Conservation (phyloP, 2,113 vertebrate genomes). For the Genyomyrus donnyi region DNA sequence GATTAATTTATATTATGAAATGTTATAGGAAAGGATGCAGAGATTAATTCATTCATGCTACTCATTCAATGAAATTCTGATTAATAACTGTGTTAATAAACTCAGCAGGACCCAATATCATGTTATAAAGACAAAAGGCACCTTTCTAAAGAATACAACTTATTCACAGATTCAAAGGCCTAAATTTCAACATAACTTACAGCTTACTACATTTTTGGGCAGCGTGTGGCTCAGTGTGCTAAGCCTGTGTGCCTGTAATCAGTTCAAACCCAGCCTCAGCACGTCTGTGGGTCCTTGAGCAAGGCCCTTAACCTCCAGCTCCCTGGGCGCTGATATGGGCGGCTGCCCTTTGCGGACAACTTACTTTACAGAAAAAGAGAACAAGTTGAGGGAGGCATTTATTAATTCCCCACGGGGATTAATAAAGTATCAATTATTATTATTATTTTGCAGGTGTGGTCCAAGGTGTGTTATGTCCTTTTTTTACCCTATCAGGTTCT, state of each 20-base stretch:
- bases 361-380: too few relatives aligned
- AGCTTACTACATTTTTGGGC: not conserved
- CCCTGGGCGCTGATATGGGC: too few relatives aligned
- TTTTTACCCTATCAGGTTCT: not conserved
- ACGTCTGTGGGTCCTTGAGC: too few relatives aligned
- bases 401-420: too few relatives aligned
- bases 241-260: too few relatives aligned
- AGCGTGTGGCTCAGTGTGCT: too few relatives aligned
- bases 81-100: not conserved
- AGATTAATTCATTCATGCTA: not conserved
- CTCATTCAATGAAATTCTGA: not conserved
- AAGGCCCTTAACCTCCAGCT: too few relatives aligned
- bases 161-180: not conserved
- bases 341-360: too few relatives aligned
- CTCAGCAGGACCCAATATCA: not conserved
- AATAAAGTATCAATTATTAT: too few relatives aligned
- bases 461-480: not conserved
- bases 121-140: not conserved
- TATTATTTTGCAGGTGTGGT: not conserved
- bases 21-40: not conserved
- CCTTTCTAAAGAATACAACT: not conserved
- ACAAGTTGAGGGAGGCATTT: too few relatives aligned
- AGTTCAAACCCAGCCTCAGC: too few relatives aligned
- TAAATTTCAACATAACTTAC: not conserved
- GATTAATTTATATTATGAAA: not conserved